Evolutionary conservation across 2,797 vertebrate species (phyloP).

Genomic region (Furcifer pardalis): DNA sequence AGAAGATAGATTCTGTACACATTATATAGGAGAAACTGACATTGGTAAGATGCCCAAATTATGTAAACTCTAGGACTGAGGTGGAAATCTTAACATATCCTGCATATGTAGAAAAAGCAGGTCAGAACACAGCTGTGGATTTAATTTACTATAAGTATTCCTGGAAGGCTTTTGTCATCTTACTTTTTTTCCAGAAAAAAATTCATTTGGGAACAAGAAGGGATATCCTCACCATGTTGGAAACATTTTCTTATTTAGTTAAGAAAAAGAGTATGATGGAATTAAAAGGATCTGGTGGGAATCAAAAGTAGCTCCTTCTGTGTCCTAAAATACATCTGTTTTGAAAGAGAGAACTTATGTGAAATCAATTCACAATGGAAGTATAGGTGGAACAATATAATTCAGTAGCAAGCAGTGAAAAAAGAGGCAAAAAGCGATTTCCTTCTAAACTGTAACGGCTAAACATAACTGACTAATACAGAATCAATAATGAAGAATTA

Average conservation of each 20-base stretch:
- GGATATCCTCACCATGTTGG: constrained; percentile 26
- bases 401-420: background rate
- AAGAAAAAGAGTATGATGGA: constrained; percentile 25
- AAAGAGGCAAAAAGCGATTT: background rate
- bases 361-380: constrained; percentile 29
- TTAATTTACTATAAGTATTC: constrained; percentile 35
- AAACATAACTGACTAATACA: constrained; percentile 15
- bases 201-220: constrained; percentile 19
- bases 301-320: constrained; percentile 23
- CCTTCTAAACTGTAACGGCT: background rate
- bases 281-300: constrained; percentile 29
- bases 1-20: background rate
- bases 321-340: constrained; percentile 27
- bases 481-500: constrained; percentile 1
- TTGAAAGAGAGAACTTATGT: constrained; percentile 22
- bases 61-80: background rate
- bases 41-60: background rate
- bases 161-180: constrained; percentile 7
- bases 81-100: background rate
- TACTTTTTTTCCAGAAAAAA: constrained; percentile 13
- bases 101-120: constrained; percentile 15
- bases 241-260: constrained; percentile 34
- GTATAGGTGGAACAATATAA: constrained; percentile 3
- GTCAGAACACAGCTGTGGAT: constrained; percentile 23
- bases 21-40: background rate